These are phyloP conservation scores for Myripristis murdjan DNA, from an alignment of 2,797 vertebrate species.

Conservation along the genomic window DNA sequence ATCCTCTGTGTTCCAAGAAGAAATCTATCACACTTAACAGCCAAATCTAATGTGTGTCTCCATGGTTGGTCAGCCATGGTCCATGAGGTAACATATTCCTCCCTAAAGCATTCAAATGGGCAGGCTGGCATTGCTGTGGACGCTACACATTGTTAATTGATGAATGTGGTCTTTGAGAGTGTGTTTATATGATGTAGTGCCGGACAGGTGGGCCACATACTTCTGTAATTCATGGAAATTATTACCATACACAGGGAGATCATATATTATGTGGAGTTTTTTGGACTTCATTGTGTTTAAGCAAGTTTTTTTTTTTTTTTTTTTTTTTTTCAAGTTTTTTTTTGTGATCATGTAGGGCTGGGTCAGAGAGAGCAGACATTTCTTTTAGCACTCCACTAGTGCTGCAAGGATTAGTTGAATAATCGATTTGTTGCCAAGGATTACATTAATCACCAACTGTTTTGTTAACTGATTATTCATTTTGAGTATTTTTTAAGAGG, in stretches of 20 bases:
- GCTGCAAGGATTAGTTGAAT: too few relatives aligned
- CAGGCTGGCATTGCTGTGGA: slow-evolving; percentile 58
- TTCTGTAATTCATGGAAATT: slow-evolving; percentile 60
- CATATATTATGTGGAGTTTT: slow-evolving; percentile 46
- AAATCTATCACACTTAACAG: slow-evolving; percentile 82
- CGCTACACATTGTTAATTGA: slow-evolving; percentile 74
- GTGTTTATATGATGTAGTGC: slow-evolving; percentile 60
- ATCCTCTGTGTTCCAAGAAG: slow-evolving; percentile 67
- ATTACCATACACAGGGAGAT: slow-evolving; percentile 34
- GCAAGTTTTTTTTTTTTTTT: neutral
- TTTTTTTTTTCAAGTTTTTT: neutral
- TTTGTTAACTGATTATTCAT: too few relatives aligned
- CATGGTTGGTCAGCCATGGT: slow-evolving; percentile 63
- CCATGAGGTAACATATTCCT: slow-evolving; percentile 73
- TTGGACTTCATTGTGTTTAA: slow-evolving; percentile 6
- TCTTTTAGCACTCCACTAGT: slow-evolving; percentile 37
- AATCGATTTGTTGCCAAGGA: too few relatives aligned
- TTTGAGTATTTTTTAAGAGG: too few relatives aligned
- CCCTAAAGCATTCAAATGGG: slow-evolving; percentile 73
- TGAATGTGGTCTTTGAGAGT: slow-evolving; percentile 72
- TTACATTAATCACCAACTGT: too few relatives aligned
- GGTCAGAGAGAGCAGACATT: slow-evolving; percentile 23
- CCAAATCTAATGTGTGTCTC: slow-evolving; percentile 67
- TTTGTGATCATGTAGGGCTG: neutral
- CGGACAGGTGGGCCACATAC: slow-evolving; percentile 30